Percentiles rank a stretch among this genome's conserved stretches.
Conservation (phyloP, 2,797 vertebrate species). For the Spondyliosoma cantharus region DNA sequence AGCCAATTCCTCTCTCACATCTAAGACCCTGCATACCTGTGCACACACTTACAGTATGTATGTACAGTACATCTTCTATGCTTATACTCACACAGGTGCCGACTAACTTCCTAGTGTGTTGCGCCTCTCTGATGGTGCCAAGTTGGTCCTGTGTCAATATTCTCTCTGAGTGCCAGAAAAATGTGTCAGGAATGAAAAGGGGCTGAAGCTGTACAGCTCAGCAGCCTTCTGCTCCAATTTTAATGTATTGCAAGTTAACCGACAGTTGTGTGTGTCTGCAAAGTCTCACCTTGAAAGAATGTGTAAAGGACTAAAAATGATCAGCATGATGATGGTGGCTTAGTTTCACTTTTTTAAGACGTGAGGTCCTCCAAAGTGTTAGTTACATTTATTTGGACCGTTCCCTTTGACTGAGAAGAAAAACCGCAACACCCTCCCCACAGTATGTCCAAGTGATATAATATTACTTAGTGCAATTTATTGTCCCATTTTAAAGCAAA, state of each 20-base stretch:
- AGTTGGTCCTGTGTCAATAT: conserved; percentile 60
- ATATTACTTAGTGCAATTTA: too few species aligned
- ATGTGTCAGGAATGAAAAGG: conserved; percentile 59
- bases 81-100: conserved; percentile 61
- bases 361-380: background rate
- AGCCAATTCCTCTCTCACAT: conserved; percentile 59
- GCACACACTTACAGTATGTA: conserved; percentile 50
- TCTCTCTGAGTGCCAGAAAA: conserved; percentile 51
- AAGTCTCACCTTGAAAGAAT: conserved; percentile 2
- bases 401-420: background rate
- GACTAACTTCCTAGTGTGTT: conserved; percentile 58
- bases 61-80: conserved; percentile 63
- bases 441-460: too few species aligned
- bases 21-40: conserved; percentile 48
- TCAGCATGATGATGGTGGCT: background rate
- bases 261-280: background rate
- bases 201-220: conserved; percentile 20
- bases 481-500: too few species aligned
- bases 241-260: background rate
- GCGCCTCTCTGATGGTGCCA: conserved; percentile 62
- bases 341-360: too few species aligned
- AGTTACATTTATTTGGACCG: background rate
- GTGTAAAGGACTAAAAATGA: background rate
- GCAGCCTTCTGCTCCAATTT: conserved; percentile 38
- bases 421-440: background rate